Base-by-base conservation (phyloP, 1,140 invertebrate species). In the Camponotus pennsylvanicus region DNA sequence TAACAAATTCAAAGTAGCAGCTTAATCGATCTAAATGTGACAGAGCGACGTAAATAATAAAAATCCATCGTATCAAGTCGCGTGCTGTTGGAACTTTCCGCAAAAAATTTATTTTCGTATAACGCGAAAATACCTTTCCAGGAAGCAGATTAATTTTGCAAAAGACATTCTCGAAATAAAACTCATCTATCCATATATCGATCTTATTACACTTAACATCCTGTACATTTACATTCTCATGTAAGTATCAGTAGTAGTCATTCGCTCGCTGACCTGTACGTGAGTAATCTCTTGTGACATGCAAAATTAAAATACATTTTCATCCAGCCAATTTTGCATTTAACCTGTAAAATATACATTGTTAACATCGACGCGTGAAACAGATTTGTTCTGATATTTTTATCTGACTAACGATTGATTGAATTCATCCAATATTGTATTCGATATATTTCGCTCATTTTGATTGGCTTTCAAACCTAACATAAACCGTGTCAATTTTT, bases 291-390 rank as follows among this genome's bases (percentile, higher is more conserved):
- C 66, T 82, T 49, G 40, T n/a, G 55, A 83, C 69, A 75, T 83
- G 73, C n/a, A 42, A 75, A 61, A 75, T 83, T 83, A 75, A 61
- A 75, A 73, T 67, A 59, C 40, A 73, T 49, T 73, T 83, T 18
- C 55, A 45, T 61, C 13, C 15, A n/a, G 8, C 13, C 15, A 32
- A 5, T 52, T 37, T 79, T n/a, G 32, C 18, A 45, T 75, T 83
- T 61, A 73, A 73, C 11, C 13, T 61, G n/a, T 27, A 1, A n/a
- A 34, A 32, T 61, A 32, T 15, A 37, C 45, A 45, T 45, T 11
- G 1, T 73, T 73, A 45, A 45, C 18, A 45, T 82, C 40, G 32
- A 7, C 27, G 27, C 27, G 2, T 59, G 49, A 6, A 2, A 7
- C 7, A 4, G 18, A 61, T 34, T 37, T 32, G 11, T 11, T 37